Conservation (phyloP, 2,113 vertebrate species). For the Nibea coibor region DNA sequence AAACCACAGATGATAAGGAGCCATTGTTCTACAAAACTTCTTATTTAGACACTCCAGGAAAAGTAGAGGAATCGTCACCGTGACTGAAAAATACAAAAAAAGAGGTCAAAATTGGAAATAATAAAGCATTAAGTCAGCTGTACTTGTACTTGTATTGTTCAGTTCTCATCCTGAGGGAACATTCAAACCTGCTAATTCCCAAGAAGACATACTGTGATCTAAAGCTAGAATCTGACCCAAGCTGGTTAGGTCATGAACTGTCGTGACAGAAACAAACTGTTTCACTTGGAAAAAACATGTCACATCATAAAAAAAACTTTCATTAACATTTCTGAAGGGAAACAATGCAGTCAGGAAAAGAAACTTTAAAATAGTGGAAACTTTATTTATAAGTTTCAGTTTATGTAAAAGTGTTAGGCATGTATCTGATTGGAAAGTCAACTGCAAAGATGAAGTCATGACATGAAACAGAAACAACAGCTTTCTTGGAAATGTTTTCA, state of each 20-base stretch:
- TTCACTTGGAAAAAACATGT: constrained; percentile 29
- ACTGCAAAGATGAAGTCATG: constrained; percentile 27
- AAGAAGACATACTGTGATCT: background rate
- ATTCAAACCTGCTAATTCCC: background rate
- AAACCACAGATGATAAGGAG: constrained; percentile 10
- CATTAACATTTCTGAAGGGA: constrained; percentile 4
- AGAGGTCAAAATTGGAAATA: too few species aligned
- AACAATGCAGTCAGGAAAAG: constrained; percentile 24
- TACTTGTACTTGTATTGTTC: background rate
- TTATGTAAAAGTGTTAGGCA: constrained; percentile 32
- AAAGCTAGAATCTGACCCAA: background rate
- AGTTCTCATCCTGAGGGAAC: background rate
- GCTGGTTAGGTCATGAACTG: background rate
- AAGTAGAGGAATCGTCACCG: background rate
- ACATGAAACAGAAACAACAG: constrained; percentile 50
- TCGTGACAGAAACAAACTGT: constrained; percentile 24
- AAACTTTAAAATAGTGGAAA: constrained; percentile 59
- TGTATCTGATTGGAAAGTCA: constrained; percentile 58
- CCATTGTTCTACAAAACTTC: background rate
- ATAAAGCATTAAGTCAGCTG: background rate
- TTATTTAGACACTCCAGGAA: background rate
- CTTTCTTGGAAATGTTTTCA: constrained; percentile 60
- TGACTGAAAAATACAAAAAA: background rate
- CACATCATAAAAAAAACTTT: background rate
- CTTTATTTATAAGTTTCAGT: constrained; percentile 46